These are phyloP conservation scores for Zophobas atratus DNA, from an alignment of 1,140 invertebrate species.

Conservation along the genomic window DNA sequence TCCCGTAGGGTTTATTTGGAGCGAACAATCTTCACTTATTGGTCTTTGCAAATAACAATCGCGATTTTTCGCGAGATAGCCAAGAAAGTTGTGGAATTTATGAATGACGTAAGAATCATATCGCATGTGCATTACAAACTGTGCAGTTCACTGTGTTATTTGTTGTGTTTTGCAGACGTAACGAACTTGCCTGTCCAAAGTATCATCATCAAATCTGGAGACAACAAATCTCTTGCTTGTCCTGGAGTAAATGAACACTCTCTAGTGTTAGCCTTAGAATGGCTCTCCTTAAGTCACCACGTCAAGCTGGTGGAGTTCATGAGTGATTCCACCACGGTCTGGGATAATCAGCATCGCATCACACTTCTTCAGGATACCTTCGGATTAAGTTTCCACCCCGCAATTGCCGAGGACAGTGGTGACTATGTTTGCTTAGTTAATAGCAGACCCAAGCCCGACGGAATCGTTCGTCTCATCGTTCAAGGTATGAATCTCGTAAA, in stretches of 20 bases:
- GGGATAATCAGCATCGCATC: slow-evolving; percentile 71
- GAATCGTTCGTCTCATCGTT: slow-evolving; percentile 76
- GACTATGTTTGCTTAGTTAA: slow-evolving; percentile 80
- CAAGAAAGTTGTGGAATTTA: slow-evolving; percentile 26
- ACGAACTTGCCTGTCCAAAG: slow-evolving; percentile 72
- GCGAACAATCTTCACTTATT: no score
- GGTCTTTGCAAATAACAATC: slow-evolving; percentile 3
- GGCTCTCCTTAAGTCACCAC: slow-evolving; percentile 68
- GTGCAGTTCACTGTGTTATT: slow-evolving; percentile 33
- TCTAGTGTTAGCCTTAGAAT: slow-evolving; percentile 75
- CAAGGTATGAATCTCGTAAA: slow-evolving; percentile 71
- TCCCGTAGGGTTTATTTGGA: not conserved
- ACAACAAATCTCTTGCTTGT: slow-evolving; percentile 76
- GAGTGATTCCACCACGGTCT: slow-evolving; percentile 71
- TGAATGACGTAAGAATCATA: slow-evolving; percentile 24
- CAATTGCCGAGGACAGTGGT: slow-evolving; percentile 75
- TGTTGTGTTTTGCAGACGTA: slow-evolving; percentile 64
- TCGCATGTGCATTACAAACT: slow-evolving; percentile 34
- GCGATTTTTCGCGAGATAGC: slow-evolving; percentile 4
- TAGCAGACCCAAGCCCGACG: slow-evolving; percentile 75
- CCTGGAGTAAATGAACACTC: slow-evolving; percentile 78
- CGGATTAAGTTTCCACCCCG: slow-evolving; percentile 76
- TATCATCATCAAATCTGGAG: slow-evolving; percentile 75
- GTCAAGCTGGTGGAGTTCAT: slow-evolving; percentile 71
- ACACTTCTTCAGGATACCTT: slow-evolving; percentile 75